Evolutionary conservation across 2,797 vertebrate species (phyloP), one percentile per base, ranked within the genome.

Genomic region (Okamejei kenojei): DNA sequence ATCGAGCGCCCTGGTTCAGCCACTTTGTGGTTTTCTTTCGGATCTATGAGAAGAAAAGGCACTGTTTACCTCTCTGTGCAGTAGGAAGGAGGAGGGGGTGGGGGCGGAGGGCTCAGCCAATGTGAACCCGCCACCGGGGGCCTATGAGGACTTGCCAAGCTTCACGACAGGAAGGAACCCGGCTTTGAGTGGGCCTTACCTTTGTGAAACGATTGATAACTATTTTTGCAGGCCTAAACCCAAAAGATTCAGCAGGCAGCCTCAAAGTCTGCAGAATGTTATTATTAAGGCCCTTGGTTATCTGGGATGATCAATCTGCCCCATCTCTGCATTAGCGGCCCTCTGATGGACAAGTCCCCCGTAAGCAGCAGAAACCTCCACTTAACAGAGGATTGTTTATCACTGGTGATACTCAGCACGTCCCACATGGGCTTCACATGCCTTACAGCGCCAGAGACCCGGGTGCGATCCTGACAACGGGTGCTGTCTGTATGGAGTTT

Each of bases 31-130:
- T 76, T 76, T 88, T 84, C 15, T 54, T 65, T 29, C 90, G 54
- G 90, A 54, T 74, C 90, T 92, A 15, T 76, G 71, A 76, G 65
- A 91, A 90, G 58, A 92, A 35, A 92, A 91, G 76, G 68, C 76
- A 35, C 26, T 76, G 71, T 92, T 92, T 92, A 92, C 73, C 71
- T 86, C 6, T 11, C 11, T 86, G 29, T 86, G 4, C 9, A 26
- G 90, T 23, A 54, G 81, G 81, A 13, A 54, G 54, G 21, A 68
- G 71, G 29, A 29, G 90, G 29, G 13, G 90, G 90, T 7, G 13
- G 45, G 71, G 73, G 65, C 35, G 29, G 15, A 11, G 21, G 71
- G 38, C 35, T 26, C 35, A 54, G 61, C 63, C 78, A 79, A 79
- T 38, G 78, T 79, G 78, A 79, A 38, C 78, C n/a, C 21, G 17